phyloP scores from a whole-genome alignment of 2,797 vertebrate species.

The Smutsia gigantea region DNA sequence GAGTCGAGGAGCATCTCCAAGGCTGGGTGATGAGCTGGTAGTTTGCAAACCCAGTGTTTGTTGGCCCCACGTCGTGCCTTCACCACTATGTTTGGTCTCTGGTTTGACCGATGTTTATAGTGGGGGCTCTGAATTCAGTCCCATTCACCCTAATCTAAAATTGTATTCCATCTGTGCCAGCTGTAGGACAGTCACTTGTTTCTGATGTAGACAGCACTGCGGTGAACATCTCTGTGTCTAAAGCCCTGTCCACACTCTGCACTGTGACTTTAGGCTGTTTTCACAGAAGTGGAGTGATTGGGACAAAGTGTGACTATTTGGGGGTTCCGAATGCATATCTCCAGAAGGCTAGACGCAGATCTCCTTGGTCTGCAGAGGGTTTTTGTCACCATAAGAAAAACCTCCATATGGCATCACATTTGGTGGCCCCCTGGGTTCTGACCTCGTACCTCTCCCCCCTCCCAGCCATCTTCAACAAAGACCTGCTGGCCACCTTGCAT shows the following conservation, averaged over 20 bases:
- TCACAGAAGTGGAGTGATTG: rapidly evolving
- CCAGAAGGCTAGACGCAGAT: not conserved
- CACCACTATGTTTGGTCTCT: rapidly evolving
- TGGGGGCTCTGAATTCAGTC: not conserved
- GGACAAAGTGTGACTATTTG: rapidly evolving
- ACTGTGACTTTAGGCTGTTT: rapidly evolving
- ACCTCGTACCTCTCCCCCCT: not conserved
- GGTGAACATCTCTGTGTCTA: rapidly evolving
- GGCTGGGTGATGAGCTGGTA: rapidly evolving
- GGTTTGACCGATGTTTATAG: rapidly evolving
- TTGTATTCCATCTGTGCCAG: rapidly evolving
- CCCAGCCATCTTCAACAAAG: slow-evolving; percentile 93
- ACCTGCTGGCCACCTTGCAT: slow-evolving; percentile 94
- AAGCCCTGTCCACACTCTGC: rapidly evolving
- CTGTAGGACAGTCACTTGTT: rapidly evolving
- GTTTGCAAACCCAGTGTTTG: no score
- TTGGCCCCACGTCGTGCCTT: rapidly evolving
- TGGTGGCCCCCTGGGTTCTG: not conserved
- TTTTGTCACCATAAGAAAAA: rapidly evolving
- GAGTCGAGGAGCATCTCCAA: rapidly evolving
- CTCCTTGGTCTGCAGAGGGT: not conserved
- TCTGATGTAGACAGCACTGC: rapidly evolving
- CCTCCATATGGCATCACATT: rapidly evolving
- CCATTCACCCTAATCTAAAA: rapidly evolving
- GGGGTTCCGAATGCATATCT: not conserved